Evolutionary conservation across 2,888 invertebrate species (phyloP).

Genomic region (Tinea pellionella): DNA sequence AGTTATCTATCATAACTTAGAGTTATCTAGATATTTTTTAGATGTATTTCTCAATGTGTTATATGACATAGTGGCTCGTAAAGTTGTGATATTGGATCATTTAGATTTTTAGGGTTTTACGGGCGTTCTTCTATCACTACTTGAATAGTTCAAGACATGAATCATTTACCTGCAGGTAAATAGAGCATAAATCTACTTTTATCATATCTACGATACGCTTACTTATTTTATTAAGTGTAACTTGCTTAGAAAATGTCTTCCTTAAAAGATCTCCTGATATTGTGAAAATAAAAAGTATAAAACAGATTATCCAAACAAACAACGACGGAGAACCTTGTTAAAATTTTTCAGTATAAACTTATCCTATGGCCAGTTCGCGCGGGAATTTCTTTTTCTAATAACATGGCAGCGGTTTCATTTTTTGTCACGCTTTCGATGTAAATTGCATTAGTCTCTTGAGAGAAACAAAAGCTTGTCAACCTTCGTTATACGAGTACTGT

Average conservation of each 20-base stretch:
- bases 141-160: background rate
- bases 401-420: slow-evolving; percentile 20
- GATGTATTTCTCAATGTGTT: background rate
- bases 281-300: too few relatives aligned
- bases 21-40: slow-evolving; percentile 5
- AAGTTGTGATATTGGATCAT: background rate
- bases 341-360: background rate
- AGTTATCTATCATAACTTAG: slow-evolving; percentile 36
- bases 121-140: background rate
- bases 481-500: slow-evolving; percentile 14
- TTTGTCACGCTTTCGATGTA: slow-evolving; percentile 37
- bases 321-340: background rate
- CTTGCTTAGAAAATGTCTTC: too few relatives aligned
- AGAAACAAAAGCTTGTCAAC: slow-evolving; percentile 27
- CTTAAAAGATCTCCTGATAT: too few relatives aligned
- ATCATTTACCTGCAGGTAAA: too few relatives aligned
- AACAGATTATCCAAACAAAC: background rate
- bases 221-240: too few relatives aligned
- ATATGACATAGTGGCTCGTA: background rate
- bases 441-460: slow-evolving; percentile 39
- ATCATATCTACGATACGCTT: too few relatives aligned
- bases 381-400: slow-evolving; percentile 21
- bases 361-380: background rate
- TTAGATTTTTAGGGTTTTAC: background rate
- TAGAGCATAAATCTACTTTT: too few relatives aligned